These are phyloP conservation scores for Drosophila miranda DNA, from an alignment of 1,140 invertebrate genomes.

Conservation along the genomic window DNA sequence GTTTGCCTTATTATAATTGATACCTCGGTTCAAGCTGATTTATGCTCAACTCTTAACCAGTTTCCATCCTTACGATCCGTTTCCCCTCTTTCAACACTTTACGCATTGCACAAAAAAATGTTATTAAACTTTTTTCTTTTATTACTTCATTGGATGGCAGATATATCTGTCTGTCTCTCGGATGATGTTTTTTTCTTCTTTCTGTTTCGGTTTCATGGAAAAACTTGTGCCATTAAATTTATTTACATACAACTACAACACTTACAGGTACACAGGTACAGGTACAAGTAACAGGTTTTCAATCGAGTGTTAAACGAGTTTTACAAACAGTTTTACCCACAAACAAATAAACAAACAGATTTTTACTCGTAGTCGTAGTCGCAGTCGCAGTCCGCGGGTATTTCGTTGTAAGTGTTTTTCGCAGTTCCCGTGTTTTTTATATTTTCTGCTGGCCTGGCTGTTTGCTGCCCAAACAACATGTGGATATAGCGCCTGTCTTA, in stretches of 20 bases:
- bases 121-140: conserved; percentile 23
- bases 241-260: conserved; percentile 57
- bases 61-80: conserved; percentile 1
- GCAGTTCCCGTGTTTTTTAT: conserved; percentile 72
- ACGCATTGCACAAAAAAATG: conserved; percentile 1
- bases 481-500: conserved; percentile 40
- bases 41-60: conserved; percentile 44
- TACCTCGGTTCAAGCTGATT: conserved; percentile 54
- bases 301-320: conserved; percentile 61
- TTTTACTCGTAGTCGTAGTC: conserved; percentile 44
- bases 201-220: conserved; percentile 46
- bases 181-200: conserved; percentile 15
- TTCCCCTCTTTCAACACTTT: conserved; percentile 15
- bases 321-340: conserved; percentile 63
- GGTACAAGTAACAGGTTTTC: conserved; percentile 39
- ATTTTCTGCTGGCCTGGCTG: conserved; percentile 1
- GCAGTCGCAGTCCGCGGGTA: not conserved
- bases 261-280: conserved; percentile 1
- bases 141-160: conserved; percentile 22
- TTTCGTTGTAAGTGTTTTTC: conserved; percentile 43
- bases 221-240: conserved; percentile 79
- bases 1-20: conserved; percentile 70
- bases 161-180: conserved; percentile 15
- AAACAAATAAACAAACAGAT: conserved; percentile 47
- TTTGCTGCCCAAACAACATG: conserved; percentile 24